Evolutionary conservation across 2,888 invertebrate genomes (phyloP), one percentile per base, ranked within the genome.

Genomic region (Nomada ferruginata): DNA sequence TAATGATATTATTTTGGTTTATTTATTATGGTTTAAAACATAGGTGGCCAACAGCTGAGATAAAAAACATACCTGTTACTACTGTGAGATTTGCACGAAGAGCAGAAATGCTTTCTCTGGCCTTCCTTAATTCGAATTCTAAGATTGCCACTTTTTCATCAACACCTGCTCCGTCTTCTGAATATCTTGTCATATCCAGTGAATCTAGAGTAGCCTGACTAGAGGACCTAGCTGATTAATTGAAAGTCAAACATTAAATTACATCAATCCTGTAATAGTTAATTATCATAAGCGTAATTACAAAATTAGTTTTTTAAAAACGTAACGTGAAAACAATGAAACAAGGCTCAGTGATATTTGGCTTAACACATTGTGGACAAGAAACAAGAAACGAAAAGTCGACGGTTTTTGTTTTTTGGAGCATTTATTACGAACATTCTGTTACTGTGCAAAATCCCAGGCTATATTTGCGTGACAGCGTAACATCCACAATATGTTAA

Each of bases 141-240:
- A 98, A 94, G 15, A 98, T 97, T 63, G 98, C 98, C 2, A 98
- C 96, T 91, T 95, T 94, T 91, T 97, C 97, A 94, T 97, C 97
- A 2, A 96, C 95, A n/a, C 96, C 96, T 90, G 96, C 97, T 0
- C 97, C 97, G 94, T 98, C 98, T 94, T 98, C 98, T 1, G 98
- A 98, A 92, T 96, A 97, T 79, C 97, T 95, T 5, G 97, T 96
- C 91, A 97, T 96, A 93, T 98, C 98, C 83, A 98, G 94, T 44
- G 98, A 98, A 93, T 98, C 98, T 89, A 98, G 95, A 42, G 98
- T 98, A 63, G 96, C 97, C 93, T 97, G 97, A 94, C 97, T 98
- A 47, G 97, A 97, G 60, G 97, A 96, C 74, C 97, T 95, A 79
- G 96, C 97, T 97, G 89, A 86, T 82, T 20, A 69, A 66, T 79